Base-by-base conservation (phyloP, 92 coral and sea anemone species). In the Zoanthus gigantus region DNA sequence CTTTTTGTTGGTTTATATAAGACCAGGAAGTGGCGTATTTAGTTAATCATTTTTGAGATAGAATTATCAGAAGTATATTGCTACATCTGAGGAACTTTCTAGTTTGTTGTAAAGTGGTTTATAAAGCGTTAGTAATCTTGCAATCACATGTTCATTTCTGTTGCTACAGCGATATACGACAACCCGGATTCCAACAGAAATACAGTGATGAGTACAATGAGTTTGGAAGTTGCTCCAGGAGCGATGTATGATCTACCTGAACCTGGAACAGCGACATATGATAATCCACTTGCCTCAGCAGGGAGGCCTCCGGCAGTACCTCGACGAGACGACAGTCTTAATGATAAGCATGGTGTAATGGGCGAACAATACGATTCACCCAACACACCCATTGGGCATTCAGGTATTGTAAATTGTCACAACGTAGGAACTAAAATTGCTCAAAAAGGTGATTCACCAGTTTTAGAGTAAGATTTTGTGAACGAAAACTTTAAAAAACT, bases 221-320 rank as follows among this genome's bases (percentile, higher is more conserved):
- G 98, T 78, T 56, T 96, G 31, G 93, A 80, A 31, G 95, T 95
- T 84, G 96, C 98, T 13, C 96, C 96, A 28, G 98, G 98, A 7
- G 94, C 98, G 6, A 77, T 90, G 58, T 97, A 90, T 87, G 97
- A 93, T 9, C 74, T 85, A 72, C 94, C 93, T 9, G 73, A 79
- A 5, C 82, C 78, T 2, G 79, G 88, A n/a, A 45, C 89, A 11
- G 97, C 94, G 1, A 88, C 92, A 57, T 97, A 92, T 71, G 94
- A 91, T 56, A 97, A 97, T 53, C 99, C 99, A 0, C 81, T 97
- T 81, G 94, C 94, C 23, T 63, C 88, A 61, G 50, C n/a, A 7
- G 77, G 90, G 0, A 75, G 63, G 10, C 86, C 89, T 48, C 93
- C 95, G 14, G 50, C 50, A 17, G 91, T 74, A 10, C 98, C 98